These are phyloP conservation scores for Datnioides undecimradiatus DNA, from an alignment of 2,113 vertebrate species.

Conservation along the genomic window DNA sequence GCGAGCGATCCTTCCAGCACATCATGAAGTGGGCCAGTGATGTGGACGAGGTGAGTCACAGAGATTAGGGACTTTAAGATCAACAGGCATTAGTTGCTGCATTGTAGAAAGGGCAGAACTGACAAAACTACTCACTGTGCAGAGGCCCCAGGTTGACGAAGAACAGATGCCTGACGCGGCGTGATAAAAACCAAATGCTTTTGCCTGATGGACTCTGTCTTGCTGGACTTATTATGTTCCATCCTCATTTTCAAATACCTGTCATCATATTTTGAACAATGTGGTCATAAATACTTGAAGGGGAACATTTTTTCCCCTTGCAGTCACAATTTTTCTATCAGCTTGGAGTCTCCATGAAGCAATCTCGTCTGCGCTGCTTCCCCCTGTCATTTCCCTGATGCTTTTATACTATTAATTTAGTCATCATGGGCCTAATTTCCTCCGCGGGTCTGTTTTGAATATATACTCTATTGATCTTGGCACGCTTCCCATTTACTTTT, in stretches of 20 bases:
- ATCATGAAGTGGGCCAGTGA: slow-evolving; percentile 99
- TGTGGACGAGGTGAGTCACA: slow-evolving; percentile 92
- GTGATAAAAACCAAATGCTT: slow-evolving; percentile 37
- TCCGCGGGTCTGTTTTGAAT: slow-evolving; percentile 41
- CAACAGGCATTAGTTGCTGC: not conserved
- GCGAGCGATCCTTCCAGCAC: slow-evolving; percentile 97
- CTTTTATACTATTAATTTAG: slow-evolving; percentile 57
- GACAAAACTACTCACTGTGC: slow-evolving; percentile 4
- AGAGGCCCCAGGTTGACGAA: slow-evolving; percentile 2
- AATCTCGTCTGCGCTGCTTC: slow-evolving; percentile 14
- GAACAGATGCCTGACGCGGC: slow-evolving; percentile 25
- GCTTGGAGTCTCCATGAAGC: slow-evolving; percentile 8
- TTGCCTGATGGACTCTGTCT: not conserved
- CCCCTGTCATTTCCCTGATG: slow-evolving; percentile 42
- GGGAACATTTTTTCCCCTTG: slow-evolving; percentile 5
- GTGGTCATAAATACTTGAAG: not conserved
- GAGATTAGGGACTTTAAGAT: slow-evolving; percentile 19
- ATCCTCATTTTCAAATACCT: slow-evolving; percentile 29
- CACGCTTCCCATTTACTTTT: slow-evolving; percentile 38
- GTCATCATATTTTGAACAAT: slow-evolving; percentile 5
- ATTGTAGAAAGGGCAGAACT: slow-evolving; percentile 5
- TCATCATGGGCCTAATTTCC: slow-evolving; percentile 61
- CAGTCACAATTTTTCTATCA: not conserved
- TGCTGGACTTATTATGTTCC: not conserved
- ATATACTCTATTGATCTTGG: slow-evolving; percentile 55